These are phyloP conservation scores for Scartelaos histophorus DNA, from an alignment of 2,113 vertebrate genomes.

Conservation along the genomic window DNA sequence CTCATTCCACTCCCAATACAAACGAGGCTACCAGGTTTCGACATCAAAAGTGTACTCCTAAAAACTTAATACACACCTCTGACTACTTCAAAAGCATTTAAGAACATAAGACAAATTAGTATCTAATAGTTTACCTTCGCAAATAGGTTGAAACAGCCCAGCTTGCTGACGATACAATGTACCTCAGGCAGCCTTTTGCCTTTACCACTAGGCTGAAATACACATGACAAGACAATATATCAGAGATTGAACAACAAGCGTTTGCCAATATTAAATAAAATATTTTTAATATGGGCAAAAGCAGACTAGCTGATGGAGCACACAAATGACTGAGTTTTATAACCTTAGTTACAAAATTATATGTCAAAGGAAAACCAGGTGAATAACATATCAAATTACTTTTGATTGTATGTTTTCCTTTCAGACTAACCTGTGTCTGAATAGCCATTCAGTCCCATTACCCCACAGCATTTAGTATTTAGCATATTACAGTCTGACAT, in stretches of 20 bases:
- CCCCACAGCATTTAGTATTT: not conserved
- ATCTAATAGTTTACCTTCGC: slow-evolving; percentile 85
- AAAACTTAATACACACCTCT: slow-evolving; percentile 7
- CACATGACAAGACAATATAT: not conserved
- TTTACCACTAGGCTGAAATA: slow-evolving; percentile 83
- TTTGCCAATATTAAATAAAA: too few relatives aligned
- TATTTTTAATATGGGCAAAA: too few relatives aligned
- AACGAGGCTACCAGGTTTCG: slow-evolving; percentile 7
- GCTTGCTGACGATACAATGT: slow-evolving; percentile 93
- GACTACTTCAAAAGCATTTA: not conserved
- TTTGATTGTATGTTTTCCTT: not conserved
- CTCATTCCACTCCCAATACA: slow-evolving; percentile 23
- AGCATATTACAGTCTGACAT: not conserved
- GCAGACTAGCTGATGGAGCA: too few relatives aligned
- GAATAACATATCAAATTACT: not conserved
- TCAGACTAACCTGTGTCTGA: not conserved
- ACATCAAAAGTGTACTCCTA: slow-evolving; percentile 15
- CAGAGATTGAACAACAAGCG: not conserved
- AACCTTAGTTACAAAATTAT: too few relatives aligned
- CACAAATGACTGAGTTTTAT: too few relatives aligned
- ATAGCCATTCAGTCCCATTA: not conserved
- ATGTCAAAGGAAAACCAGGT: too few relatives aligned
- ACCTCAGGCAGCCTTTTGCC: slow-evolving; percentile 96
- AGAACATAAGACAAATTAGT: not conserved
- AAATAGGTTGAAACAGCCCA: slow-evolving; percentile 98